phyloP scores from a whole-genome alignment of 2,888 invertebrate genomes.

The Leuctra nigra region DNA sequence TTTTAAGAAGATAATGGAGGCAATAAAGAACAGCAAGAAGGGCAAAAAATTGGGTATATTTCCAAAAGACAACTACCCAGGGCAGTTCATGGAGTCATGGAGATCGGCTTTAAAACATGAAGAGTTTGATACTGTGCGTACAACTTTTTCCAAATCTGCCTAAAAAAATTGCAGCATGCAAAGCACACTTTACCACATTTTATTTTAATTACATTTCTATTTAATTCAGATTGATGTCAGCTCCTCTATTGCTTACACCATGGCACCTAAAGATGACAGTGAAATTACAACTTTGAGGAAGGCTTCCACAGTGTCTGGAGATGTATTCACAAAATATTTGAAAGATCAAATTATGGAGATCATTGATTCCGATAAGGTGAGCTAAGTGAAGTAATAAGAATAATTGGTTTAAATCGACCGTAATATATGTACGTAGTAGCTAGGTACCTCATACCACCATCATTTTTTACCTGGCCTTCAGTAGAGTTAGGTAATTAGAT shows the following conservation, averaged over 20 bases:
- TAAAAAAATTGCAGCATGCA: neutral
- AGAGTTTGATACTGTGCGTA: slow-evolving; percentile 64
- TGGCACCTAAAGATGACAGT: slow-evolving; percentile 91
- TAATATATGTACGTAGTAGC: too few species aligned
- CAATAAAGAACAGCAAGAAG: slow-evolving; percentile 80
- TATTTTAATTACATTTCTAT: slow-evolving; percentile 1
- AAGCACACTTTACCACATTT: neutral
- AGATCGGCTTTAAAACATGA: slow-evolving; percentile 67
- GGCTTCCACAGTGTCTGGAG: slow-evolving; percentile 87
- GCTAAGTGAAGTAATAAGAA: slow-evolving; percentile 3
- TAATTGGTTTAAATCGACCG: neutral
- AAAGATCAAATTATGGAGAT: slow-evolving; percentile 98
- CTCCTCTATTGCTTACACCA: slow-evolving; percentile 73
- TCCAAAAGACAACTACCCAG: slow-evolving; percentile 87
- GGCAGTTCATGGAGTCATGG: slow-evolving; percentile 92
- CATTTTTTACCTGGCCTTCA: too few species aligned
- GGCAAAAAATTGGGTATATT: slow-evolving; percentile 88
- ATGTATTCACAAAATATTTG: slow-evolving; percentile 93
- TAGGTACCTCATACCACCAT: too few species aligned
- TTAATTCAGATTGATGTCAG: slow-evolving; percentile 65
- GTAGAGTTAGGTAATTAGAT: too few species aligned
- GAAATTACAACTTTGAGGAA: slow-evolving; percentile 87
- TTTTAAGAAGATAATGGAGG: slow-evolving; percentile 61
- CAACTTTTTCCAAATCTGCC: neutral
- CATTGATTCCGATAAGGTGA: slow-evolving; percentile 91